Evolutionary conservation across 37 sponge, comb jelly and placozoan genomes (phyloP).

Genomic region (Hexactinellida sp.): DNA sequence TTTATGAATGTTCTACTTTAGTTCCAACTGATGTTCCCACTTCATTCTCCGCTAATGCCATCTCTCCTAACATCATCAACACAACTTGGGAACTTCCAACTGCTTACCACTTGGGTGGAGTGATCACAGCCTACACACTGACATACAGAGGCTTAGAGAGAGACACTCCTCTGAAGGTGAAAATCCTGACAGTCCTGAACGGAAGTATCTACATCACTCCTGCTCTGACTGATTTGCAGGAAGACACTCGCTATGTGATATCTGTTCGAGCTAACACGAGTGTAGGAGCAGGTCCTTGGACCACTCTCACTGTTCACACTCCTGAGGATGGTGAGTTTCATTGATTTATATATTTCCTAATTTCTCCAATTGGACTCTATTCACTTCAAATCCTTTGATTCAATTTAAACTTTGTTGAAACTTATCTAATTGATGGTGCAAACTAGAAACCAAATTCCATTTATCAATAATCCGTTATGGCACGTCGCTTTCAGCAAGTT

Average conservation of each 20-base stretch:
- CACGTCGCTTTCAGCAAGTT: too few relatives aligned
- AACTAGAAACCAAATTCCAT: too few relatives aligned
- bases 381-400: too few relatives aligned
- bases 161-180: background rate
- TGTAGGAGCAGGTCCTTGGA: constrained; percentile 16
- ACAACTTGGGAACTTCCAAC: constrained; percentile 12
- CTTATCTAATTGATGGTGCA: too few relatives aligned
- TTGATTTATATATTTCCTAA: too few relatives aligned
- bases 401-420: too few relatives aligned
- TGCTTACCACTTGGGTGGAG: constrained; percentile 14
- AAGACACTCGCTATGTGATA: background rate
- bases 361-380: too few relatives aligned
- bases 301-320: background rate
- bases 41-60: constrained; percentile 5
- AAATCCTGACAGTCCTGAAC: background rate
- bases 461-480: too few relatives aligned
- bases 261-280: constrained; percentile 17
- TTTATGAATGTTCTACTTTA: background rate
- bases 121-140: constrained; percentile 5
- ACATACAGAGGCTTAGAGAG: background rate
- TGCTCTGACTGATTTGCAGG: constrained; percentile 11
- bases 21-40: constrained; percentile 7
- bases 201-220: constrained; percentile 15
- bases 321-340: constrained; percentile 13
- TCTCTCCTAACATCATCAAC: constrained; percentile 15